Evolutionary conservation across 2,888 invertebrate species (phyloP).

Genomic region (Hybos culiciformis): DNA sequence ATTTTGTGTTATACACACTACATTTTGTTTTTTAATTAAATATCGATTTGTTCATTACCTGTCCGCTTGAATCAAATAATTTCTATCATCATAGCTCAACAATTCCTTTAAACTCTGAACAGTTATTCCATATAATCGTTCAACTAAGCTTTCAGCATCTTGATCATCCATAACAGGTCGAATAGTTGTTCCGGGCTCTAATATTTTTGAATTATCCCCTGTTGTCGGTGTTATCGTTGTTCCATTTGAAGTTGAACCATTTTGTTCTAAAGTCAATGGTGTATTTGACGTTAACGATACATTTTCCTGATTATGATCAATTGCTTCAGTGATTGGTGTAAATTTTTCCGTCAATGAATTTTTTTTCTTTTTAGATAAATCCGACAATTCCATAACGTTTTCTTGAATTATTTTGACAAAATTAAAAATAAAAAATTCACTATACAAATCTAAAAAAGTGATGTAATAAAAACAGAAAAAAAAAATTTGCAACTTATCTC

Average conservation of each 20-base stretch:
- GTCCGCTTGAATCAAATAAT: slow-evolving; percentile 31
- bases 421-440: too few relatives aligned
- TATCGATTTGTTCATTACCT: too few relatives aligned
- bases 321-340: not conserved
- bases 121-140: slow-evolving; percentile 33
- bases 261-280: too few relatives aligned
- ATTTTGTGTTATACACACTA: too few relatives aligned
- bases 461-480: too few relatives aligned
- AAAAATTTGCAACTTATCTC: too few relatives aligned
- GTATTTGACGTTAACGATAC: not conserved
- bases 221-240: too few relatives aligned
- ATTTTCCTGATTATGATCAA: not conserved
- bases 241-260: too few relatives aligned
- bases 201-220: slow-evolving; percentile 15
- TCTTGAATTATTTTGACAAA: too few relatives aligned
- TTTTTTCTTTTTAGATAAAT: not conserved
- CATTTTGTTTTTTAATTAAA: not conserved
- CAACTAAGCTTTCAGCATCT: slow-evolving; percentile 26
- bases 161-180: slow-evolving; percentile 26
- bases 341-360: too few relatives aligned
- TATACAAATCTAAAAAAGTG: too few relatives aligned
- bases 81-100: slow-evolving; percentile 34
- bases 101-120: slow-evolving; percentile 28
- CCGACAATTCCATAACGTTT: not conserved
- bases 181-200: slow-evolving; percentile 32